phyloP scores from a whole-genome alignment of 1,140 invertebrate genomes.

The Diabrotica undecimpunctata region DNA sequence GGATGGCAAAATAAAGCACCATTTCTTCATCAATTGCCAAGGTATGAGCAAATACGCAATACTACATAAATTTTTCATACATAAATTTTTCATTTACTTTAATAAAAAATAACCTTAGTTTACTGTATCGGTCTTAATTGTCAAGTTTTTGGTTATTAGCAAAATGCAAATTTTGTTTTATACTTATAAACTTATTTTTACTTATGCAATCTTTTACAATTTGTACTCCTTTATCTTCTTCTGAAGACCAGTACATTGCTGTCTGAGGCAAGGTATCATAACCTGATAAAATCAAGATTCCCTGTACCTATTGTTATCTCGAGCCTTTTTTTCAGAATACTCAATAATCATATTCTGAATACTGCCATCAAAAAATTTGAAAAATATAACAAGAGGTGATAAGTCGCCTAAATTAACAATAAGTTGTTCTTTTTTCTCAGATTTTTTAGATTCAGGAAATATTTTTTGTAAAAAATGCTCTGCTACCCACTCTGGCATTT shows the following conservation, averaged over 20 bases:
- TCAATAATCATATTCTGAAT: conserved; percentile 14
- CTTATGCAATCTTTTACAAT: conserved; percentile 26
- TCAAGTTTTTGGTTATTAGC: conserved; percentile 37
- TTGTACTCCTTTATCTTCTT: conserved; percentile 26
- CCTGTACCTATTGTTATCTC: conserved; percentile 24
- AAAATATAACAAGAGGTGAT: conserved; percentile 21
- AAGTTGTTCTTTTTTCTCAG: too few relatives aligned
- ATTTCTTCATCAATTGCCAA: conserved; percentile 50
- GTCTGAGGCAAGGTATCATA: conserved; percentile 23
- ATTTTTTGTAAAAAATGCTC: too few relatives aligned
- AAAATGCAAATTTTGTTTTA: conserved; percentile 32
- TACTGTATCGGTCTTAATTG: conserved; percentile 41
- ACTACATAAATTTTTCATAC: conserved; percentile 46
- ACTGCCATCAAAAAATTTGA: conserved; percentile 22
- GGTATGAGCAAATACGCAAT: conserved; percentile 44
- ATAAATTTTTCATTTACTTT: too few relatives aligned
- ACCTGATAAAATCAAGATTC: conserved; percentile 23
- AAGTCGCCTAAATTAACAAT: too few relatives aligned
- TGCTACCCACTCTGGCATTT: too few relatives aligned
- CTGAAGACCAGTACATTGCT: conserved; percentile 22
- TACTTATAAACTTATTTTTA: conserved; percentile 24
- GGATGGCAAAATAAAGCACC: too few relatives aligned
- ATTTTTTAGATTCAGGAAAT: too few relatives aligned
- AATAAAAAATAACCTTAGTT: conserved; percentile 36
- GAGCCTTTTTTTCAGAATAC: conserved; percentile 20